A percentile compares a stretch with the other conserved stretches of the same genome.
Evolutionary conservation across 2,113 vertebrate species (phyloP).

Genomic region (Acanthisitta chloris): DNA sequence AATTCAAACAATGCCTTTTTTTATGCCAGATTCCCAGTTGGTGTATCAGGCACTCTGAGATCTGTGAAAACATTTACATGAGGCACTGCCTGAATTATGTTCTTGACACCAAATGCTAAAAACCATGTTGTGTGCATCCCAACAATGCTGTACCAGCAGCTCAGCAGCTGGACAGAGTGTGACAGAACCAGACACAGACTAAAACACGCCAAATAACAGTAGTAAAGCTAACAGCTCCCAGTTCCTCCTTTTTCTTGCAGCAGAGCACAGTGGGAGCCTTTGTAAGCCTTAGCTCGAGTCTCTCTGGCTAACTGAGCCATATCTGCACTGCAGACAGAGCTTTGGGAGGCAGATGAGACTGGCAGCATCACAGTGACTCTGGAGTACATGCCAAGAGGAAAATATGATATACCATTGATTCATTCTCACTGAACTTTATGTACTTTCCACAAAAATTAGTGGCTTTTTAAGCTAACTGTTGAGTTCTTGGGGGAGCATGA

Average conservation of each 20-base stretch:
- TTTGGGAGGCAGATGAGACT: slow-evolving; percentile 20
- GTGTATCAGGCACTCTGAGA: not conserved
- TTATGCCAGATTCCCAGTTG: not conserved
- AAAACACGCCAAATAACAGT: not conserved
- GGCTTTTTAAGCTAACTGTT: too few species aligned
- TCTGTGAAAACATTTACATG: not conserved
- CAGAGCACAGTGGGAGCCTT: slow-evolving; percentile 11
- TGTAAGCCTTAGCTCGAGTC: slow-evolving; percentile 47
- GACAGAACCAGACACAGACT: not conserved
- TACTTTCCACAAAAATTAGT: not conserved
- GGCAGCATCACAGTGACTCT: not conserved
- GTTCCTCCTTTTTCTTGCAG: slow-evolving; percentile 4
- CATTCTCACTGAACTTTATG: slow-evolving; percentile 19
- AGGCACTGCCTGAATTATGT: not conserved
- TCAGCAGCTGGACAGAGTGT: slow-evolving; percentile 1
- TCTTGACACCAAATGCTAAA: not conserved
- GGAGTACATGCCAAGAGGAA: not conserved
- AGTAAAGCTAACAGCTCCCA: slow-evolving; percentile 16
- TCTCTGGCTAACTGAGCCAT: slow-evolving; percentile 59
- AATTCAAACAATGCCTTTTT: not conserved
- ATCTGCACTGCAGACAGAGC: slow-evolving; percentile 55
- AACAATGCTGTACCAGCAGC: not conserved
- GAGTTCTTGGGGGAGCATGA: not conserved
- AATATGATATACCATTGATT: slow-evolving; percentile 24
- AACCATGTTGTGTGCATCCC: not conserved